A percentile compares a stretch with the other conserved stretches of the same genome.
phyloP scores from a whole-genome alignment of 2,113 vertebrate genomes.

The Bambusicola thoracicus region DNA sequence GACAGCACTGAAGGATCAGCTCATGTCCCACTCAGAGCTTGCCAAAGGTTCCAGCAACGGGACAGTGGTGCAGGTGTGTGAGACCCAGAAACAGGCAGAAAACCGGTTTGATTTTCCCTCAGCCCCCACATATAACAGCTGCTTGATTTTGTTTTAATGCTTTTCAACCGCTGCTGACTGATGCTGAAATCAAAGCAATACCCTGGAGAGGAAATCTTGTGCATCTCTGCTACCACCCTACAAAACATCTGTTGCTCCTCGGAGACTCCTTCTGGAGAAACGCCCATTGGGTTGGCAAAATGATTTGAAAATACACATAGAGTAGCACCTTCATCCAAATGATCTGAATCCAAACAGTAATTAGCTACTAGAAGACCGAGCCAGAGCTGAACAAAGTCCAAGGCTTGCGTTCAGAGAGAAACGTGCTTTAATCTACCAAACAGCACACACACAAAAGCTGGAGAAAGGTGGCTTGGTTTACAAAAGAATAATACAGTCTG shows the following conservation, averaged over 20 bases:
- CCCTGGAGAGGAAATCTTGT: background rate
- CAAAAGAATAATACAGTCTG: background rate
- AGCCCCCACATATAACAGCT: background rate
- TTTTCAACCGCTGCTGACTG: background rate
- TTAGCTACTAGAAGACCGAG: background rate
- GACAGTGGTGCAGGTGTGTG: background rate
- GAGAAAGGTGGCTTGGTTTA: constrained; percentile 6
- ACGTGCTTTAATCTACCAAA: background rate
- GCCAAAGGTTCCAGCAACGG: background rate
- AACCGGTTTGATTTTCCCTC: background rate
- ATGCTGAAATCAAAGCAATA: constrained; percentile 10
- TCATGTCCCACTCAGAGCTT: background rate
- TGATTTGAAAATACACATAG: background rate
- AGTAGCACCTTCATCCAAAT: background rate
- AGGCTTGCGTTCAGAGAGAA: background rate
- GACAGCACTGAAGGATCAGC: background rate
- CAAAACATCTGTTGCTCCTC: background rate
- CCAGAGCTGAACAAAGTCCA: background rate
- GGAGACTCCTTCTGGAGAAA: background rate
- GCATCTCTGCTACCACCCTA: background rate
- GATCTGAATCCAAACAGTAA: background rate
- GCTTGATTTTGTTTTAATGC: background rate
- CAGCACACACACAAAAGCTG: background rate
- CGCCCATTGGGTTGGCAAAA: background rate
- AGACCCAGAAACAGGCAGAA: background rate